Conservation (phyloP, 2,797 vertebrate genomes). For the Notoglanidium macrostoma region DNA sequence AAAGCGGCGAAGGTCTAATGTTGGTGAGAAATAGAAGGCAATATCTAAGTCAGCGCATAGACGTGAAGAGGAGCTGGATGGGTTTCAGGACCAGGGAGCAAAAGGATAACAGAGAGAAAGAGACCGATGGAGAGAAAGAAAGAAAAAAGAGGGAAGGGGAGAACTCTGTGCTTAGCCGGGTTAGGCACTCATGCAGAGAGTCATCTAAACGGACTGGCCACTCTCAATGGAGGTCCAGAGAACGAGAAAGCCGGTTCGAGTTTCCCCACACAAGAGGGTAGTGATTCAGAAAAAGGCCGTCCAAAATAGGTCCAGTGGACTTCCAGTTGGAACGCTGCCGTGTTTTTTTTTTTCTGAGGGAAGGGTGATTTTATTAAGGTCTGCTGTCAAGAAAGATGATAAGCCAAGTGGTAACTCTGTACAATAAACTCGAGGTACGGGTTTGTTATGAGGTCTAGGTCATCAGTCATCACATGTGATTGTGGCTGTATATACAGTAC, state of each 20-base stretch:
- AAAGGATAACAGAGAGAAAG: slow-evolving; percentile 11
- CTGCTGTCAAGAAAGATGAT: slow-evolving; percentile 18
- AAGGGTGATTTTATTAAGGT: slow-evolving; percentile 19
- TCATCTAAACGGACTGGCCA: slow-evolving; percentile 49
- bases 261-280: slow-evolving; percentile 66
- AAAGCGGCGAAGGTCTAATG: slow-evolving; percentile 20
- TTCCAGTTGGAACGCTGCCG: slow-evolving; percentile 33
- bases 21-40: slow-evolving; percentile 23
- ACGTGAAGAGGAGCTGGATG: slow-evolving; percentile 33
- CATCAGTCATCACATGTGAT: not conserved
- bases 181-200: slow-evolving; percentile 61
- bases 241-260: slow-evolving; percentile 56
- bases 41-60: slow-evolving; percentile 15
- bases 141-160: slow-evolving; percentile 46
- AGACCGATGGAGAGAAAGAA: slow-evolving; percentile 17
- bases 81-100: slow-evolving; percentile 40
- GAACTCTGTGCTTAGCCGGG: slow-evolving; percentile 50
- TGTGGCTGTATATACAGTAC: not conserved
- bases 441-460: not conserved
- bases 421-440: not conserved
- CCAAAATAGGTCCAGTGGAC: slow-evolving; percentile 56
- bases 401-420: not conserved
- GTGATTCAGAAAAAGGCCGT: slow-evolving; percentile 62
- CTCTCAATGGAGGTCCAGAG: slow-evolving; percentile 61
- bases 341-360: slow-evolving; percentile 2